phyloP scores from a whole-genome alignment of 2,113 vertebrate species.

The Urocynchramus pylzowi region DNA sequence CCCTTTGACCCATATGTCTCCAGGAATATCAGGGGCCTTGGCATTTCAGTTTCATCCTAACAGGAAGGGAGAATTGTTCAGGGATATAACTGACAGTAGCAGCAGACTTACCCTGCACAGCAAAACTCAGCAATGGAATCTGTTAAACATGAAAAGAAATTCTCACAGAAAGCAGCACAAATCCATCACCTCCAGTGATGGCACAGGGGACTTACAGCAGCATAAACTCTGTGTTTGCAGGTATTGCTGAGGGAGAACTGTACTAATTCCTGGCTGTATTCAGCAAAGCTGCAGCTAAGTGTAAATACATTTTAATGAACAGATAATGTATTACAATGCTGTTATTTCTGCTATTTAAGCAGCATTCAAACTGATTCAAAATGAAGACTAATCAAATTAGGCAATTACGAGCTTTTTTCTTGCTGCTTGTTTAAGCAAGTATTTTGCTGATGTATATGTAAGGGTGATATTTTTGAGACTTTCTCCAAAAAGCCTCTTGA shows the following conservation, averaged over 20 bases:
- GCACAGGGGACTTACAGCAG: background rate
- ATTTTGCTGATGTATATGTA: background rate
- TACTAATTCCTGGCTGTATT: background rate
- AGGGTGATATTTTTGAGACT: background rate
- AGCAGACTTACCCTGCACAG: background rate
- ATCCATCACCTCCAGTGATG: background rate
- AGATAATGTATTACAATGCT: background rate
- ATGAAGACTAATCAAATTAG: background rate
- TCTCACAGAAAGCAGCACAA: background rate
- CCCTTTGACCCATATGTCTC: background rate
- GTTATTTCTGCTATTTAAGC: background rate
- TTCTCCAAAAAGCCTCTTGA: background rate
- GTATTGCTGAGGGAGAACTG: background rate
- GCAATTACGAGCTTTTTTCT: background rate
- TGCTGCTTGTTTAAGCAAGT: background rate
- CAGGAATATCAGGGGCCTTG: rapidly evolving
- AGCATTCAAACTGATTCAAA: background rate
- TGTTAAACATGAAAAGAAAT: background rate
- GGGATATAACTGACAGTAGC: background rate
- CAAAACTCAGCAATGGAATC: background rate
- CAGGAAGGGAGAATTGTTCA: background rate
- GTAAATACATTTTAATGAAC: background rate
- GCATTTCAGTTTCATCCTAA: background rate
- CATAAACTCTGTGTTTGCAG: background rate
- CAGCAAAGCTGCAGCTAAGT: background rate